Base-by-base conservation (phyloP, 2,113 vertebrate genomes). In the Callospermophilus lateralis region DNA sequence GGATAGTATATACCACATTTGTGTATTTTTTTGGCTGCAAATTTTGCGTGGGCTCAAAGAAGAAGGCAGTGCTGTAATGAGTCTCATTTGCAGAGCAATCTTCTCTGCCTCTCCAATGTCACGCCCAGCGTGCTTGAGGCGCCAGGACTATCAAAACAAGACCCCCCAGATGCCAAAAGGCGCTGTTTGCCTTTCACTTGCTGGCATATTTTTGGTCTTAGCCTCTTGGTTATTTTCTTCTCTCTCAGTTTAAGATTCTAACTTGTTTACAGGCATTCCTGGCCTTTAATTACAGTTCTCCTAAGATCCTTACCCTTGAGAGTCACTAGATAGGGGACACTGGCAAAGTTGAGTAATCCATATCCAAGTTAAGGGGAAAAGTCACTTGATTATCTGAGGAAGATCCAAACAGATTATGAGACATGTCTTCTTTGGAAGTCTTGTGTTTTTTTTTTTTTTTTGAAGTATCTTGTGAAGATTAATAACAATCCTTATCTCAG, bases 151-250 rank as follows among this genome's bases (percentile, higher is more conserved):
- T 67, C 65, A 84, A 37, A 37, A 55, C 7, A 61, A 87, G 63
- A 89, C 4, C 28, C 30, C 16, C 32, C 45, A 80, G 9, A 65
- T 39, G 4, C 16, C 42, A 53, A 55, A 90, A 90, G 26, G 13
- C 13, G 81, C 67, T 81, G 2, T 5, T 55, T 63, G 55, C 12
- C 42, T 92, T 39, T 92, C 32, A 70, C 42, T 95, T 73, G 55
- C 58, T 85, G 81, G 19, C 8, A 45, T 45, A 39, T 51, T 89
- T 84, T 58, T 63, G 16, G 26, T 67, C 34, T 89, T 85, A 78
- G 48, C 45, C 3, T 93, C 37, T 83, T 74, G 17, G 12, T 58
- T 92, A 84, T 84, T 90, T 96, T 95, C 45, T 89, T 86, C 26
- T 55, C 16, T 79, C 72, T 95, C 37, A 6, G 26, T 20, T 72